Conservation (phyloP, 2,797 vertebrate species). For the Xenentodon cancila region DNA sequence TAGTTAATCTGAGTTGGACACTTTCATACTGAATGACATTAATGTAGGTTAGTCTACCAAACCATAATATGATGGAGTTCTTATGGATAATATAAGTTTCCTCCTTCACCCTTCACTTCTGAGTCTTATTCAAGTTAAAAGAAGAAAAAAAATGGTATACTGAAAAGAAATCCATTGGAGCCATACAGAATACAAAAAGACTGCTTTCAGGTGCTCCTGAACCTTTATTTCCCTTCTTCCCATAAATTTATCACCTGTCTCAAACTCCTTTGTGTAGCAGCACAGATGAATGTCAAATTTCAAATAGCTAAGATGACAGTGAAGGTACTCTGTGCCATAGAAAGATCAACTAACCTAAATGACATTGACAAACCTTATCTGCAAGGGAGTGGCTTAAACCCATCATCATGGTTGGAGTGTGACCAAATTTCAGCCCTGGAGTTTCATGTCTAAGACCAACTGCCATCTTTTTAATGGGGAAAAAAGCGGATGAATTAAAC, state of each 20-base stretch:
- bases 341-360: constrained; percentile 45
- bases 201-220: constrained; percentile 75
- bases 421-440: neutral
- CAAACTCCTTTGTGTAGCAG: constrained; percentile 63
- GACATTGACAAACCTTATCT: constrained; percentile 25
- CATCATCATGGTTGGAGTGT: neutral
- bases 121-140: constrained; percentile 75
- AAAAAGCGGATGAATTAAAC: too few relatives aligned
- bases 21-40: constrained; percentile 22
- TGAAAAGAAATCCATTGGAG: constrained; percentile 76
- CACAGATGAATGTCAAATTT: constrained; percentile 71
- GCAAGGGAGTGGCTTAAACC: neutral
- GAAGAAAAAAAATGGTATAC: constrained; percentile 64
- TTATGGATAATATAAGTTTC: constrained; percentile 55
- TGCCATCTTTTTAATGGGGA: too few relatives aligned
- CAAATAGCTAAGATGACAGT: constrained; percentile 65
- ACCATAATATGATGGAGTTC: constrained; percentile 55
- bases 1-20: constrained; percentile 11
- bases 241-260: constrained; percentile 72
- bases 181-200: constrained; percentile 71
- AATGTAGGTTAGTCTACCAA: constrained; percentile 32
- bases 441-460: neutral
- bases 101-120: constrained; percentile 46
- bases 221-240: constrained; percentile 73
- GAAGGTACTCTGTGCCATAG: constrained; percentile 45